A percentile compares a stretch with the other conserved stretches of the same genome.
Conservation (phyloP, 2,888 invertebrate species). For the Stomorhina lunata region DNA sequence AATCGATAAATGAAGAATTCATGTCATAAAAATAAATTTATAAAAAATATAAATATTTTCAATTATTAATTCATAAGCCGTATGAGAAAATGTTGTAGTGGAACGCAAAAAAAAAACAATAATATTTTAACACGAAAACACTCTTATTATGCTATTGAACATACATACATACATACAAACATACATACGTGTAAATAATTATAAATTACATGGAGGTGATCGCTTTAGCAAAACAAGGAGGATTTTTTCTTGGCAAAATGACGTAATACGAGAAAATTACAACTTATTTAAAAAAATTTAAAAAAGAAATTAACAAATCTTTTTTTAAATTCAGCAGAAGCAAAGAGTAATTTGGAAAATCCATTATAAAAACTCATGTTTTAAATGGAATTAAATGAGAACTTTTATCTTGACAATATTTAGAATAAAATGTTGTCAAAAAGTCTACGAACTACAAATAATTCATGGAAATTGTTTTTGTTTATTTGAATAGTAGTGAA, state of each 20-base stretch:
- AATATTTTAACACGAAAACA: slow-evolving; percentile 7
- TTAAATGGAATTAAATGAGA: background rate
- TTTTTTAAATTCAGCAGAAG: no score
- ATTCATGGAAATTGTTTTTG: background rate
- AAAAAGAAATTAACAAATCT: background rate
- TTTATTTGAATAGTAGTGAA: background rate
- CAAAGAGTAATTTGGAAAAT: no score
- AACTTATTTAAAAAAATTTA: background rate
- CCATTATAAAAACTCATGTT: background rate
- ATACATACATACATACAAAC: background rate
- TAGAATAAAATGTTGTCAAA: background rate
- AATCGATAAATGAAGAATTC: slow-evolving; percentile 41
- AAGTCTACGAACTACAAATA: background rate
- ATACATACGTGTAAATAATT: background rate
- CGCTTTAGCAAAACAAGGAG: background rate
- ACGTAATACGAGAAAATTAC: slow-evolving; percentile 2
- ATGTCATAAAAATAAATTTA: slow-evolving; percentile 48
- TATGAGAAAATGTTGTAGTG: slow-evolving; percentile 7
- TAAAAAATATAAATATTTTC: slow-evolving; percentile 26
- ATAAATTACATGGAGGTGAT: background rate
- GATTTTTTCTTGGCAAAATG: background rate
- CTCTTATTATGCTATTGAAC: background rate
- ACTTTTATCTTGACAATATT: background rate
- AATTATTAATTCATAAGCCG: slow-evolving; percentile 36
- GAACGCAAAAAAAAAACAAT: slow-evolving; percentile 21